phyloP scores from a whole-genome alignment of 2,113 vertebrate genomes.

The Equus przewalskii region DNA sequence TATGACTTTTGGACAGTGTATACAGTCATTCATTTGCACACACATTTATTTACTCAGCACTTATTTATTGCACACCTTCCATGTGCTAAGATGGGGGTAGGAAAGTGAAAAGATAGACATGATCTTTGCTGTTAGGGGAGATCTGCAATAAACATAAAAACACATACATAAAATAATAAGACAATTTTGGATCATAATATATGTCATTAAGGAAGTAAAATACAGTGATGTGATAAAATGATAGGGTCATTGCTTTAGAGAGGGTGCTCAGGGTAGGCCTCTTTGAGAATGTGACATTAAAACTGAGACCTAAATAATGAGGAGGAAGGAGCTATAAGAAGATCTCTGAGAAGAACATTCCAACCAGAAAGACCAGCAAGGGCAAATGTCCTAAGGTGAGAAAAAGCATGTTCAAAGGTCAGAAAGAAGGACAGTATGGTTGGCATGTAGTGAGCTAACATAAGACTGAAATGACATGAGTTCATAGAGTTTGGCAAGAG shows the following conservation, averaged over 20 bases:
- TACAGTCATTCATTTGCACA: not conserved
- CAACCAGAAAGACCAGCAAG: not conserved
- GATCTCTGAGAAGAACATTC: not conserved
- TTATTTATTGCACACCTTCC: not conserved
- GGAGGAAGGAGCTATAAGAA: not conserved
- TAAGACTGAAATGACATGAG: not conserved
- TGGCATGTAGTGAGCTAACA: not conserved
- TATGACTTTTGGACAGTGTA: not conserved
- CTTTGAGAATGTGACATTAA: not conserved
- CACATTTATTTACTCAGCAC: not conserved
- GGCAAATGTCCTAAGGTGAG: not conserved
- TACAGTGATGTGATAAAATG: not conserved
- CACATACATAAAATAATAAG: not conserved
- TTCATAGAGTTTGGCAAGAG: not conserved
- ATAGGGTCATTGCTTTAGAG: not conserved
- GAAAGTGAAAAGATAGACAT: not conserved
- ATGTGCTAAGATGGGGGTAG: not conserved
- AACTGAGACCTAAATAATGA: not conserved
- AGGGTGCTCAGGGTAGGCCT: not conserved
- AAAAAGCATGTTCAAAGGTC: not conserved
- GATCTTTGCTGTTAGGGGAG: not conserved
- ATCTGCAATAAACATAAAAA: conserved; percentile 27
- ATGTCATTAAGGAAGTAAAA: conserved; percentile 28
- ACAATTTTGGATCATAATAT: not conserved
- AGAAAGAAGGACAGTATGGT: not conserved